These are phyloP conservation scores for Drosophila kikkawai DNA, from an alignment of 1,140 invertebrate genomes.

Conservation along the genomic window DNA sequence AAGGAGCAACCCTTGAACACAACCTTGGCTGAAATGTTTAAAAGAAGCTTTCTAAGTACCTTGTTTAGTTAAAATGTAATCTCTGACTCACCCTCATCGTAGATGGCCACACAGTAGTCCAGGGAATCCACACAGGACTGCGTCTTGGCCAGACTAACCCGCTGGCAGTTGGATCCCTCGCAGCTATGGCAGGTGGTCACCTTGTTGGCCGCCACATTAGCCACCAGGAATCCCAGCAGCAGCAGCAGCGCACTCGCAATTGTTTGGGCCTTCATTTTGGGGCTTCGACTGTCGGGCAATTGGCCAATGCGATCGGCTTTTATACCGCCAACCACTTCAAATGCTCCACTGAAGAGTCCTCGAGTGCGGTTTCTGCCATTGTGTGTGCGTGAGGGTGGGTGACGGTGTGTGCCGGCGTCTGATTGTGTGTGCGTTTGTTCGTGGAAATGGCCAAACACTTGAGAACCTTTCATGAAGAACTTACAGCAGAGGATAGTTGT, in stretches of 20 bases:
- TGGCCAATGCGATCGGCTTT: slow-evolving; percentile 53
- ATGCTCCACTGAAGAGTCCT: slow-evolving; percentile 57
- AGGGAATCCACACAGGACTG: slow-evolving; percentile 57
- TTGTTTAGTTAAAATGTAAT: background rate
- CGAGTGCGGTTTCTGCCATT: slow-evolving; percentile 22
- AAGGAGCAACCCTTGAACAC: slow-evolving; percentile 74
- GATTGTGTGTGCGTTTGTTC: slow-evolving; percentile 5
- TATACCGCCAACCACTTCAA: slow-evolving; percentile 56
- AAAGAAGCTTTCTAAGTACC: background rate
- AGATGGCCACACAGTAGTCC: slow-evolving; percentile 71
- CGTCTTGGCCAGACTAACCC: slow-evolving; percentile 39
- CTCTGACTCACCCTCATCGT: slow-evolving; percentile 43
- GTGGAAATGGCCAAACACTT: slow-evolving; percentile 45
- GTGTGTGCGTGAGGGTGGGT: background rate
- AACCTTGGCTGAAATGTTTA: slow-evolving; percentile 57
- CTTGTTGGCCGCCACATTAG: slow-evolving; percentile 36
- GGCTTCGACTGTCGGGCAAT: slow-evolving; percentile 40
- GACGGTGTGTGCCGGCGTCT: slow-evolving; percentile 6
- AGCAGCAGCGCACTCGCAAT: slow-evolving; percentile 41
- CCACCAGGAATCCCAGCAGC: slow-evolving; percentile 33
- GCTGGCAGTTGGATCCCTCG: slow-evolving; percentile 69
- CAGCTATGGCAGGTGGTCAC: slow-evolving; percentile 67
- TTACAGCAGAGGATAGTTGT: slow-evolving; percentile 23
- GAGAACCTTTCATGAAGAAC: slow-evolving; percentile 23
- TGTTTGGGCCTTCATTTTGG: slow-evolving; percentile 59